Evolutionary conservation across 2,113 vertebrate species (phyloP).

Genomic region (Sciurus niger): DNA sequence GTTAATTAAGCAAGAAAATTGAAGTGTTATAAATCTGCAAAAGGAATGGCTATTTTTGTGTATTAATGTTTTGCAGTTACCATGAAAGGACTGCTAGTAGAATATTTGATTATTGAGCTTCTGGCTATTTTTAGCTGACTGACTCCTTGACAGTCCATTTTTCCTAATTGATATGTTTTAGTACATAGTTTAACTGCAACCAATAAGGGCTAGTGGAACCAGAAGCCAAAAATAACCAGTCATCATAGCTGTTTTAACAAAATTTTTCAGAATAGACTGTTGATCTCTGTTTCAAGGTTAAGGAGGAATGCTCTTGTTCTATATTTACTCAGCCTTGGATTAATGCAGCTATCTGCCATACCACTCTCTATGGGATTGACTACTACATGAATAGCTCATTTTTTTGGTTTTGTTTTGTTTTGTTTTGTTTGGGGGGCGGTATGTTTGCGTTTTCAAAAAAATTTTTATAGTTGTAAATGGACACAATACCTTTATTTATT

Average conservation of each 20-base stretch:
- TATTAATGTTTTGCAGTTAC: conserved; percentile 80
- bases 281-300: conserved; percentile 46
- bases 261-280: conserved; percentile 18
- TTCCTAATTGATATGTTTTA: conserved; percentile 75
- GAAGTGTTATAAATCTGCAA: conserved; percentile 85
- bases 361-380: not conserved
- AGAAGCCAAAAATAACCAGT: conserved; percentile 69
- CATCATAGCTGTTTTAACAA: conserved; percentile 48
- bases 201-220: not conserved
- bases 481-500: no score
- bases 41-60: conserved; percentile 79
- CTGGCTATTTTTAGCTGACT: conserved; percentile 76
- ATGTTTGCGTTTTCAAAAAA: no score
- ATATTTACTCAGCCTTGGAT: conserved; percentile 49
- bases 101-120: conserved; percentile 77
- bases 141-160: conserved; percentile 78
- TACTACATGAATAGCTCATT: not conserved
- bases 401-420: not conserved
- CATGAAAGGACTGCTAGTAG: conserved; percentile 66
- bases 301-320: conserved; percentile 40
- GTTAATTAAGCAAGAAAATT: conserved; percentile 87
- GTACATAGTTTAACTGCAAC: conserved; percentile 67
- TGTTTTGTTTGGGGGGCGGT: no score
- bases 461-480: no score
- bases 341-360: not conserved